Percentiles rank a stretch among this genome's conserved stretches.
Evolutionary conservation across 2,113 vertebrate genomes (phyloP).

Genomic region (Serilophus lunatus): DNA sequence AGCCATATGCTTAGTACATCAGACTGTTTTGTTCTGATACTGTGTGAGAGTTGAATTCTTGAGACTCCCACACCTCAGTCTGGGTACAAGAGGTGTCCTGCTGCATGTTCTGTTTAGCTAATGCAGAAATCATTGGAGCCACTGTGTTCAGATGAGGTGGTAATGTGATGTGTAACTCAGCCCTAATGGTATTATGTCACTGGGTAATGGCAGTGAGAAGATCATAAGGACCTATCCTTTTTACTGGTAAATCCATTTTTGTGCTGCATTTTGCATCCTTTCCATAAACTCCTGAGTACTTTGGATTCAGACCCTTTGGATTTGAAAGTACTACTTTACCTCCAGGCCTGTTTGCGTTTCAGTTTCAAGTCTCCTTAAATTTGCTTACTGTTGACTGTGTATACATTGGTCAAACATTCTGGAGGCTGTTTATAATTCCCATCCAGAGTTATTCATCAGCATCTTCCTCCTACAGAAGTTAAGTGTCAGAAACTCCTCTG

Average conservation of each 20-base stretch:
- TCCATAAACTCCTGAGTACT: background rate
- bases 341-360: background rate
- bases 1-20: background rate
- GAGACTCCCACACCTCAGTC: background rate
- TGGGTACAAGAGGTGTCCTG: background rate
- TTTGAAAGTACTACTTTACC: background rate
- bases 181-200: background rate
- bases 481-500: background rate
- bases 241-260: background rate
- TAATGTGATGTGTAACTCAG: background rate
- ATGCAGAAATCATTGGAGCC: background rate
- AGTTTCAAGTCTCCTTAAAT: background rate
- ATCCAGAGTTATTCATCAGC: background rate
- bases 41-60: background rate
- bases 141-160: background rate
- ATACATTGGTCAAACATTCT: background rate
- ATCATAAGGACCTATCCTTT: background rate
- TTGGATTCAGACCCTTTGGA: background rate
- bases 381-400: background rate
- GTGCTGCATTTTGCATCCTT: background rate
- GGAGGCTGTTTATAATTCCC: background rate
- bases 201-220: background rate
- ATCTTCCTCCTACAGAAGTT: background rate
- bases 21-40: background rate
- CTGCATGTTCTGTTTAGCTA: background rate